These are phyloP conservation scores for Sebastes fasciatus DNA, from an alignment of 2,113 vertebrate species.

Conservation along the genomic window DNA sequence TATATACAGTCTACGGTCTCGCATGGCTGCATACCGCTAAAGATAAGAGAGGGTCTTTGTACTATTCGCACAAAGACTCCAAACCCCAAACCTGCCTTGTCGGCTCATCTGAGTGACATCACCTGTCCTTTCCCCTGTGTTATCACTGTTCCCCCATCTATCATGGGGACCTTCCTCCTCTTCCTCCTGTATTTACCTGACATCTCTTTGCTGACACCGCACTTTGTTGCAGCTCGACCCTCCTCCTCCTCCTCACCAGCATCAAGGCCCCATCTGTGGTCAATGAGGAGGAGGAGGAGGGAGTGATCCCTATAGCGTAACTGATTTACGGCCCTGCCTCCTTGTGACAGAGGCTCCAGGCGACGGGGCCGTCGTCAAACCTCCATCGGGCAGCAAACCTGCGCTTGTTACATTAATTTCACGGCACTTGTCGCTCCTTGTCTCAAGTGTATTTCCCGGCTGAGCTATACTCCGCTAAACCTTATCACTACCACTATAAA, in stretches of 20 bases:
- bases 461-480: conserved; percentile 12
- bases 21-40: too few relatives aligned
- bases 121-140: not conserved
- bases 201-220: conserved; percentile 10
- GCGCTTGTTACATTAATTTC: conserved; percentile 60
- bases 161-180: not conserved
- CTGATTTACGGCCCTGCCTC: conserved; percentile 44
- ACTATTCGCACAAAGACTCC: not conserved
- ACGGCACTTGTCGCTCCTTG: conserved; percentile 30
- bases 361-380: conserved; percentile 14
- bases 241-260: conserved; percentile 8
- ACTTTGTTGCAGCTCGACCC: not conserved
- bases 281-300: not conserved
- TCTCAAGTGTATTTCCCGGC: conserved; percentile 26
- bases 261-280: conserved; percentile 18
- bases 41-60: too few relatives aligned
- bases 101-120: not conserved
- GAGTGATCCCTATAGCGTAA: not conserved
- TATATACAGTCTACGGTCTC: too few relatives aligned
- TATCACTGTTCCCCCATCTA: not conserved
- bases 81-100: not conserved
- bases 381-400: conserved; percentile 15
- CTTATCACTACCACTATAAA: not conserved
- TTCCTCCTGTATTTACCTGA: conserved; percentile 1
- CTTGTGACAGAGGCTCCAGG: conserved; percentile 29